Evolutionary conservation across 2,113 vertebrate genomes (phyloP), one percentile per base, ranked within the genome.

Genomic region (Atractosteus spatula): DNA sequence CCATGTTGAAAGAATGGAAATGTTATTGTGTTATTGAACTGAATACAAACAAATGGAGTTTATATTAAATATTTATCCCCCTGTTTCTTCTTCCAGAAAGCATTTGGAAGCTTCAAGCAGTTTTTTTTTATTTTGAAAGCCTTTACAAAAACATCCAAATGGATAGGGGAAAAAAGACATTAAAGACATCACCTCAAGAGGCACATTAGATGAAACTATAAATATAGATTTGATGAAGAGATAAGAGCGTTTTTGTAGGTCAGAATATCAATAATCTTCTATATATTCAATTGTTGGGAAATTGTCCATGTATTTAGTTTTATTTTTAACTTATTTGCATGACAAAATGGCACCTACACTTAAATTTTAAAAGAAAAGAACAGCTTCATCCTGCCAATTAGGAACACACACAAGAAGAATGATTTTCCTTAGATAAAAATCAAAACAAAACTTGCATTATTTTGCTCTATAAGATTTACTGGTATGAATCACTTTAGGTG

Each of bases 21-120:
- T 72, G 74, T 70, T 74, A 66, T 82, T 77, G 77, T 79, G 59
- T 77, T 71, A 61, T 66, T 72, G 74, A 73, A 78, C 70, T 55
- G 73, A 71, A 76, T 77, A 76, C 75, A 81, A 72, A 80, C 75
- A 82, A 81, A 80, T 75, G 17, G 76, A 82, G 74, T 72, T 13
- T 1, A 42, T 76, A 80, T 85, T 83, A 83, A 88, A 86, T 83
- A 88, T 84, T 80, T 79, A 77, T 79, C 70, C 78, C 77, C 75
- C 73, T 74, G 75, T 75, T 73, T 80, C 76, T 41, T 8, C 69
- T 70, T 85, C 76, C 67, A 80, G 84, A 87, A 87, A 77, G 74
- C 72, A 66, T 70, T 63, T 72, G 72, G 65, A 66, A 77, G 69
- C 69, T 42, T 62, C 71, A 66, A 56, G 62, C 71, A 59, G 45